Evolutionary conservation across 92 coral and sea anemone species (phyloP).

Genomic region (Phenganax marumi): DNA sequence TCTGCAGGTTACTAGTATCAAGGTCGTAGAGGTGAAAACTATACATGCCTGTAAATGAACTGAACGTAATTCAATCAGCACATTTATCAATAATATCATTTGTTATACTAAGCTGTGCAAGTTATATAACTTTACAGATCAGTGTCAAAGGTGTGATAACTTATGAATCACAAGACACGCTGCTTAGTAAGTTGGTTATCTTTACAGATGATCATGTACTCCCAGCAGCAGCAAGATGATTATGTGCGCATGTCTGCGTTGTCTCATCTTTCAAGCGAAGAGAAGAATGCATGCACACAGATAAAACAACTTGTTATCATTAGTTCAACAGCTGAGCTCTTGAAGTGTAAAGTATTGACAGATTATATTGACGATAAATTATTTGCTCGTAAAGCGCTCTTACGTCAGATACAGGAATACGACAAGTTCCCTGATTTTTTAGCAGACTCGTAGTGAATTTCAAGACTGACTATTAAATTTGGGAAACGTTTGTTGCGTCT

Average conservation of each 20-base stretch:
- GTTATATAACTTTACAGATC: too few species aligned
- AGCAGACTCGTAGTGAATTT: too few species aligned
- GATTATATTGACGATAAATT: constrained; percentile 59
- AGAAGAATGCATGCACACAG: background rate
- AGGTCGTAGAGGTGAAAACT: too few species aligned
- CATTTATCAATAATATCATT: too few species aligned
- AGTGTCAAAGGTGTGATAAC: background rate
- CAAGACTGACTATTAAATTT: too few species aligned
- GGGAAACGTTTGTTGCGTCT: too few species aligned
- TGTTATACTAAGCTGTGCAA: too few species aligned
- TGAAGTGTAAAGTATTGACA: constrained; percentile 39
- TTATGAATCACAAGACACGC: background rate
- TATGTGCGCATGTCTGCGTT: background rate
- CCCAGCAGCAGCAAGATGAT: too few species aligned
- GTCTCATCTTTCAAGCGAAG: background rate
- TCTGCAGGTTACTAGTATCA: too few species aligned
- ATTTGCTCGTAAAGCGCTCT: constrained; percentile 66
- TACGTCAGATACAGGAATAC: constrained; percentile 54
- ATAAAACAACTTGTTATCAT: background rate
- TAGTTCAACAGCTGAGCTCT: background rate
- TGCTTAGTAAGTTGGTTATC: background rate
- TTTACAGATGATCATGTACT: background rate
- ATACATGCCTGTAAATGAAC: too few species aligned
- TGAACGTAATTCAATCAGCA: too few species aligned
- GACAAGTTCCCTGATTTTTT: background rate